phyloP scores from a whole-genome alignment of 2,888 invertebrate species.

The Drosophila basisetae region DNA sequence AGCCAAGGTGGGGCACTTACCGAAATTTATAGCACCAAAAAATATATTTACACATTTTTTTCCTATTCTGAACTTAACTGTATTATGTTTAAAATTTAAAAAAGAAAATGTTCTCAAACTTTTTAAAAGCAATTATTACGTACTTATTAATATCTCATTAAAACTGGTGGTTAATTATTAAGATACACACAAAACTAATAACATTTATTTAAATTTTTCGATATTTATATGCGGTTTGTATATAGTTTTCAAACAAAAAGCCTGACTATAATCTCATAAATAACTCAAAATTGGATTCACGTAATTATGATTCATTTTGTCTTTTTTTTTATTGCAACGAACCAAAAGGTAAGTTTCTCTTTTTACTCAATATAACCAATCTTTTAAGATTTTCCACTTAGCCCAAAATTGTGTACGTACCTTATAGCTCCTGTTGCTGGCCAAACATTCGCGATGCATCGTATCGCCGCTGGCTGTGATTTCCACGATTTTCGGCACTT shows the following conservation, averaged over 20 bases:
- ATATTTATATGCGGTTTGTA: too few relatives aligned
- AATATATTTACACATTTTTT: background rate
- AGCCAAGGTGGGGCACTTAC: background rate
- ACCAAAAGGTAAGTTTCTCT: background rate
- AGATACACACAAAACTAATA: background rate
- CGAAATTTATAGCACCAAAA: background rate
- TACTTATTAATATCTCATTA: background rate
- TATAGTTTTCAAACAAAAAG: background rate
- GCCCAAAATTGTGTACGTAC: constrained; percentile 72
- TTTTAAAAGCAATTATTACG: background rate
- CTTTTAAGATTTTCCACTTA: background rate
- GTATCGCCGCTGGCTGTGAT: constrained; percentile 79
- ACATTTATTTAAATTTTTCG: background rate
- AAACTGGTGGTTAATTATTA: background rate
- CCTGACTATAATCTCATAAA: background rate
- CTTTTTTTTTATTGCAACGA: background rate
- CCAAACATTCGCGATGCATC: constrained; percentile 85
- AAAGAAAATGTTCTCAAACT: accelerated
- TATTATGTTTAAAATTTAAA: background rate
- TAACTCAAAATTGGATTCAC: background rate
- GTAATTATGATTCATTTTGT: too few relatives aligned
- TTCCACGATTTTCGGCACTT: constrained; percentile 81
- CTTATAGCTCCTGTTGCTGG: constrained; percentile 86
- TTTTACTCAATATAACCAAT: background rate
- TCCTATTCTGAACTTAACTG: background rate